Base-by-base conservation (phyloP, 2,797 vertebrate genomes). In the Epinephelus coioides region DNA sequence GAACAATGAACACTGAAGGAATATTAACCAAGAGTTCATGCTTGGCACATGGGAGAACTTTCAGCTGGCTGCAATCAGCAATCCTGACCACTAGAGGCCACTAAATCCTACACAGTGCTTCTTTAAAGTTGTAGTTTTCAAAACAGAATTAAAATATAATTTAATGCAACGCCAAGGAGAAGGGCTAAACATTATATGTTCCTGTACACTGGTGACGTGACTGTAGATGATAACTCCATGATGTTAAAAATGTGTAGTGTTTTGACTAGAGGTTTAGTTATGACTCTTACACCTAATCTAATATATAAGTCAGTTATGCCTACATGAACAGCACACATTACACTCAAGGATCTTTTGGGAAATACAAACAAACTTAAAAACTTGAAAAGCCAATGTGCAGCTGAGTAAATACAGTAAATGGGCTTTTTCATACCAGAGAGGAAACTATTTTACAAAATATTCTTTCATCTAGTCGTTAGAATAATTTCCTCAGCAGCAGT, bases 241-340 rank as follows among this genome's bases (percentile, higher is more conserved):
- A 62, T 11, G 38, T 44, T 27, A 25, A n/a, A 43, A 30, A 49
- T 38, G 27, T 23, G 18, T 53, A 44, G 25, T 25, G 17, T 21
- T 38, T 14, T 17, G 38, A 43, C 2, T 56, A 5, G 40, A 65
- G 15, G 43, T 51, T 44, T 44, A 34, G 7, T 34, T 34, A 46
- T 54, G 18, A 27, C 27, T 40, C 27, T 60, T 43, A 76, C 49
- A 71, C 34, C 21, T 15, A 7, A 44, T 47, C 25, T 11, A 63
- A 61, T 50, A 77, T 51, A 67, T 55, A 67, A 34, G 51, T 76
- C 55, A 68, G 6, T 8, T 56, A 17, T 53, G 38, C 43, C n/a
- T 13, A 27, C n/a, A 30, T 54, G 10, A 50, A 43, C 25, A 57
- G 56, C 43, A 18, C 23, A n/a, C 50, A 27, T 2, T 2, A 7